Base-by-base conservation (phyloP, 2,113 vertebrate species). In the Peromyscus leucopus region DNA sequence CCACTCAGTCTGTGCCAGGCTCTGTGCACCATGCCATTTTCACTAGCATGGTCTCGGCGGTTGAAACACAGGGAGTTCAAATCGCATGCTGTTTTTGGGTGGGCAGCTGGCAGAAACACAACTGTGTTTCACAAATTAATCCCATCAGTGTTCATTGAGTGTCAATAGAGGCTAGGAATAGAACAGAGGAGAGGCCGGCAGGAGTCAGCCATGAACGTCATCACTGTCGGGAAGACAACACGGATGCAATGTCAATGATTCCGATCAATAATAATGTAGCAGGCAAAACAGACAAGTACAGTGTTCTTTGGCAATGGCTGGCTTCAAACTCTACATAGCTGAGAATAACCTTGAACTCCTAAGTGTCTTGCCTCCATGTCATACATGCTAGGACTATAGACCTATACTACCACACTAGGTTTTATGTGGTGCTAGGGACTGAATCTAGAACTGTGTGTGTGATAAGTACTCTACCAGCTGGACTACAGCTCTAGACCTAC, bases 161-260 rank as follows among this genome's bases (percentile, higher is more conserved):
- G 36, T 24, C 0, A 9, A 48, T 1, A 9, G 0, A 42, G 72
- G 24, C 31, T 2, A 1, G 28, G 28, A 33, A 24, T 4, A 1
- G 71, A 42, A 26, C 63, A 31, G 59, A 33, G 51, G 0, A 19
- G 4, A 7, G 26, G 33, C 19, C 13, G 57, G 82, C 4, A 6
- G 5, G 16, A 13, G 61, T 2, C 17, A 39, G 33, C 51, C 1
- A 55, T 17, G 63, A 59, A 33, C 13, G 16, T n/a, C 94, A 36
- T 9, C 3, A 17, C 0, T 3, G 3, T 48, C 42, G 2, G 39
- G 19, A 42, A 16, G 28, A 17, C 13, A 17, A 51, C 39, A 46
- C 0, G 36, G 36, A 42, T 0, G 8, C 48, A 36, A 3, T 7
- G 12, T 6, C 21, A 39, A 2, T 80, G 33, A n/a, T 61, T 95